Evolutionary conservation across 1,140 invertebrate genomes (phyloP).

Genomic region (Neoseiulus cucumeris): DNA sequence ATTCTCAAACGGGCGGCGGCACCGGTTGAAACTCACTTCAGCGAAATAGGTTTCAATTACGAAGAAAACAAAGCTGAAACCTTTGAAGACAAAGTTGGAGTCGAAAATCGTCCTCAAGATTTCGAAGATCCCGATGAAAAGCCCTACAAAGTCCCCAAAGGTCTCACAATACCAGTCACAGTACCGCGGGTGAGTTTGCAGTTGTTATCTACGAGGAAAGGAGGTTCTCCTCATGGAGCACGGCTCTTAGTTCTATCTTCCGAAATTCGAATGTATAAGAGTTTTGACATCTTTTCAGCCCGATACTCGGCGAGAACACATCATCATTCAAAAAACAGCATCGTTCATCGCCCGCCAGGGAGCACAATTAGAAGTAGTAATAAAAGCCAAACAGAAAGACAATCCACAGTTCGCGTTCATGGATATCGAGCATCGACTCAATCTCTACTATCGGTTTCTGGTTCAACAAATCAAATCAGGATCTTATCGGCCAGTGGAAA

Average conservation of each 20-base stretch:
- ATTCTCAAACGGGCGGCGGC: slow-evolving; percentile 63
- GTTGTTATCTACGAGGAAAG: slow-evolving; percentile 4
- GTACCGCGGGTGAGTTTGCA: slow-evolving; percentile 18
- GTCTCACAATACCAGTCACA: slow-evolving; percentile 17
- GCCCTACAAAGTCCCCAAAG: slow-evolving; percentile 17
- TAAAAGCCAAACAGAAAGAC: slow-evolving; percentile 85
- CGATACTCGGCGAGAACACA: slow-evolving; percentile 68
- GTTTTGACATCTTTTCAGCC: slow-evolving; percentile 39
- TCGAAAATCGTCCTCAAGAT: slow-evolving; percentile 13
- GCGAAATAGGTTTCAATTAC: slow-evolving; percentile 61
- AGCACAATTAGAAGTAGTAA: slow-evolving; percentile 89
- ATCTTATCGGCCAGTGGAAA: slow-evolving; percentile 36
- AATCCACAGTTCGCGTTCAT: slow-evolving; percentile 88
- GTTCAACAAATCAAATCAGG: slow-evolving; percentile 56
- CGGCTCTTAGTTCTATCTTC: slow-evolving; percentile 2
- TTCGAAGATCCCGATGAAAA: slow-evolving; percentile 16
- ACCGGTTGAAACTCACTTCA: slow-evolving; percentile 43
- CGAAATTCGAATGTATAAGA: slow-evolving; percentile 8
- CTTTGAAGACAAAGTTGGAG: neutral
- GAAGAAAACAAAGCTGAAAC: slow-evolving; percentile 26
- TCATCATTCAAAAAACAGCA: slow-evolving; percentile 90
- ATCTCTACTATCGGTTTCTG: slow-evolving; percentile 75
- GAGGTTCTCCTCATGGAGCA: slow-evolving; percentile 13
- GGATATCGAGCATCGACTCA: slow-evolving; percentile 55
- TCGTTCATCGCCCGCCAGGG: slow-evolving; percentile 79